Percentiles rank a stretch among this genome's conserved stretches.
Evolutionary conservation across 2,888 invertebrate species (phyloP).

Genomic region (Cataglyphis rosenhaueri): DNA sequence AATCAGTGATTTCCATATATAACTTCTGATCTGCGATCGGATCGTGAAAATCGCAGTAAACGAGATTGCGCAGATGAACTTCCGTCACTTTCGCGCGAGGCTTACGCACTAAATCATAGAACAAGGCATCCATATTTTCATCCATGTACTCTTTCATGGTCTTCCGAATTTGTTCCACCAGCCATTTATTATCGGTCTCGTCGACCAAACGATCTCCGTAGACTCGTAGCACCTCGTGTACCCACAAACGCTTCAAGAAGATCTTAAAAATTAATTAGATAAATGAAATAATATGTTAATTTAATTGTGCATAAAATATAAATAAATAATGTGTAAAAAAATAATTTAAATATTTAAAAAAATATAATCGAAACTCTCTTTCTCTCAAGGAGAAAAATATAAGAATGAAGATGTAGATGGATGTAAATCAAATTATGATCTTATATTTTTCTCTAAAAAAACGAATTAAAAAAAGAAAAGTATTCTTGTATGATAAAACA

Average conservation of each 20-base stretch:
- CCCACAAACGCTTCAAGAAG: constrained; percentile 96
- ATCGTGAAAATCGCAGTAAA: constrained; percentile 98
- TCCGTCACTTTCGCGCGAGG: constrained; percentile 89
- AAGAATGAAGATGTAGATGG: not conserved
- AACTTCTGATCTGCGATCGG: constrained; percentile 94
- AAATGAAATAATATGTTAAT: not conserved
- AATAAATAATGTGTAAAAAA: not conserved
- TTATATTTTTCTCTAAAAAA: not conserved
- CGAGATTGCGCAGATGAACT: constrained; percentile 92
- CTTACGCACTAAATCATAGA: constrained; percentile 87
- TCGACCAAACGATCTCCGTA: constrained; percentile 97
- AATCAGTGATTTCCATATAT: constrained; percentile 91
- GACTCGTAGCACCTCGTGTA: constrained; percentile 96
- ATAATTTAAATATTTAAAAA: not conserved
- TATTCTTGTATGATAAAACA: not conserved
- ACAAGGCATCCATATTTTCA: constrained; percentile 90
- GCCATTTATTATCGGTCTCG: constrained; percentile 92
- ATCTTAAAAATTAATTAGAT: constrained; percentile 85
- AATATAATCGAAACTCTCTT: not conserved
- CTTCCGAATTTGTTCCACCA: constrained; percentile 90
- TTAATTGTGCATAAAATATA: not conserved
- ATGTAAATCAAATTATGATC: not conserved
- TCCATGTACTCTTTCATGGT: constrained; percentile 88
- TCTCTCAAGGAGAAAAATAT: not conserved
- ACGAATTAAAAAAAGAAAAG: not conserved